Evolutionary conservation across 1,140 invertebrate genomes (phyloP).

Genomic region (Drosophila ambigua): DNA sequence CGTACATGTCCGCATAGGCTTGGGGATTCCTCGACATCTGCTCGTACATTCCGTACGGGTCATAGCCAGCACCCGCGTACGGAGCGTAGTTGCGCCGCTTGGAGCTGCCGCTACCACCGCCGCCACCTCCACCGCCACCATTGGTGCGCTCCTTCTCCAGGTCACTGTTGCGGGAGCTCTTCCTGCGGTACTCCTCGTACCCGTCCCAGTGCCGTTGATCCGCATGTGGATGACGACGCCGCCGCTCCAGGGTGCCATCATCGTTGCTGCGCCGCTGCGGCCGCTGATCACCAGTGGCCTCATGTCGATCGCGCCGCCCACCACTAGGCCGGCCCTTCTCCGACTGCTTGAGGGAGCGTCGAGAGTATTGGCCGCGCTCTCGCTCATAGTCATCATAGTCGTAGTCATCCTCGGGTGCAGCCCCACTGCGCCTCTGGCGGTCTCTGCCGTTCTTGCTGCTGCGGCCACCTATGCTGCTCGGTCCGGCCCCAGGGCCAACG

Average conservation of each 20-base stretch:
- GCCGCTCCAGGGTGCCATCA: conserved; percentile 30
- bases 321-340: conserved; percentile 23
- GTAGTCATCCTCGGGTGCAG: conserved; percentile 53
- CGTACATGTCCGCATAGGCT: conserved; percentile 90
- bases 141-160: conserved; percentile 67
- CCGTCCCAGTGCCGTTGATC: conserved; percentile 55
- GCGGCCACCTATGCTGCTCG: conserved; percentile 33
- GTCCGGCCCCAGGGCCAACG: conserved; percentile 18
- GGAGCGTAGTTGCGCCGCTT: conserved; percentile 83
- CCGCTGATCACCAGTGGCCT: conserved; percentile 14
- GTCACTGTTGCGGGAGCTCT: conserved; percentile 79
- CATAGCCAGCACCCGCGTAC: conserved; percentile 84
- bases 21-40: conserved; percentile 90
- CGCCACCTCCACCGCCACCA: conserved; percentile 27
- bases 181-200: conserved; percentile 77
- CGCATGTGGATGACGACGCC: conserved; percentile 21
- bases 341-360: conserved; percentile 14
- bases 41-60: conserved; percentile 86
- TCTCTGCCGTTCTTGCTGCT: conserved; percentile 54
- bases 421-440: conserved; percentile 46
- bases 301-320: conserved; percentile 42
- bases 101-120: conserved; percentile 39
- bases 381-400: conserved; percentile 59
- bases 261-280: conserved; percentile 12
- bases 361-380: conserved; percentile 15